Base-by-base conservation (phyloP, 2,888 invertebrate genomes). In the Nephrotoma guestfalica region DNA sequence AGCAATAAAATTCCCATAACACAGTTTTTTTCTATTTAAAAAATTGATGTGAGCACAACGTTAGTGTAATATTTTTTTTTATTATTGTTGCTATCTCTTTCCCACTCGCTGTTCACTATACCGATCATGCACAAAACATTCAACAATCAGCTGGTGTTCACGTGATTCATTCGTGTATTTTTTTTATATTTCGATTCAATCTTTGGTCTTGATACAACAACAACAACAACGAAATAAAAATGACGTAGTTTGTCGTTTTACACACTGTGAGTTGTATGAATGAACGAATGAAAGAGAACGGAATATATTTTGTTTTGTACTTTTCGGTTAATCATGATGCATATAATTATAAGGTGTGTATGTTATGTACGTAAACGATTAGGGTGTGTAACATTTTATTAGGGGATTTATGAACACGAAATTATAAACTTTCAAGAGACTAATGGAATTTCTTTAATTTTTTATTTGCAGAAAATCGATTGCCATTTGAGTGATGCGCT, bases 141-240 rank as follows among this genome's bases (percentile, higher is more conserved):
- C 93, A 91, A 91, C 91, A 91, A 94, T 94, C 96, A 96, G 94
- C 93, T 94, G 92, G 91, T 92, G 94, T 93, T 93, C 96, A 97
- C 96, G 96, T 96, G 96, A 96, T 86, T 51, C 51, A 30, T 47
- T 47, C 40, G 47, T 86, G 47, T 40, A n/a, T 47, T 30, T 43
- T 47, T 18, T 40, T 86, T 30, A 30, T 30, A 30, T 30, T 41
- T 40, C 43, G 42, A 40, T 47, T 86, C 18, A 85, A 85, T 45
- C 85, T 85, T 85, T 85, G 85, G 11, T 84, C 84, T 7, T 84
- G 84, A 13, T 84, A 71, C 71, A 71, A 71, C 71, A 71, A 71
- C 30, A 71, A 51, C 51, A 51, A 51, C 6, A 6, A 30, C 43
- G 30, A 71, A 71, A 30, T 30, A 84, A 15, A 84, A 84, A 84